Evolutionary conservation across 1,140 invertebrate genomes (phyloP).

Genomic region (Belonocnema kinseyi): DNA sequence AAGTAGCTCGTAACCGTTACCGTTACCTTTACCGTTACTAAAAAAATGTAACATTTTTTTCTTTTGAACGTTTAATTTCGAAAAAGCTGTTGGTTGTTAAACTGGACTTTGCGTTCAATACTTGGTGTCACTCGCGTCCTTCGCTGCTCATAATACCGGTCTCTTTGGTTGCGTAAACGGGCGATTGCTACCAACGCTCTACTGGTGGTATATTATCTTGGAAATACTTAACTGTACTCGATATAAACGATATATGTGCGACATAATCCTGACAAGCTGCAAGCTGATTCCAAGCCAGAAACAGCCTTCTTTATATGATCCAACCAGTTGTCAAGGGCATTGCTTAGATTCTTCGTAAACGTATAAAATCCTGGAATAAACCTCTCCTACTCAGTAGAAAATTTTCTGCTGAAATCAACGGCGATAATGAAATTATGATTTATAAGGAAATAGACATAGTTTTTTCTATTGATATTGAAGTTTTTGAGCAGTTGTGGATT

Average conservation of each 20-base stretch:
- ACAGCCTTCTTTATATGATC: neutral
- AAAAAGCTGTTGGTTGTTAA: slow-evolving; percentile 20
- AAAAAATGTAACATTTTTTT: too few species aligned
- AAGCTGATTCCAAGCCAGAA: neutral
- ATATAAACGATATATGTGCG: slow-evolving; percentile 52
- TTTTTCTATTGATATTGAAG: too few species aligned
- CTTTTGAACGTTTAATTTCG: neutral
- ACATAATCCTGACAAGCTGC: neutral
- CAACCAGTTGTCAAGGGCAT: neutral
- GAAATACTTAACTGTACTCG: slow-evolving; percentile 47
- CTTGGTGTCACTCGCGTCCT: slow-evolving; percentile 67
- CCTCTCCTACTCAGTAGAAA: too few species aligned
- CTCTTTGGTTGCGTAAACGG: slow-evolving; percentile 69
- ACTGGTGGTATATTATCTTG: slow-evolving; percentile 50
- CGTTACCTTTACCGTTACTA: too few species aligned
- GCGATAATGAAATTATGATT: too few species aligned
- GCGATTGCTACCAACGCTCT: slow-evolving; percentile 63
- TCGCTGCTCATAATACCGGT: slow-evolving; percentile 69
- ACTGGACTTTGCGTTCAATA: slow-evolving; percentile 62
- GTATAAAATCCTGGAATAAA: too few species aligned
- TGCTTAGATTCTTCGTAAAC: neutral
- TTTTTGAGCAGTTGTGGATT: too few species aligned
- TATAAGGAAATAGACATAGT: too few species aligned
- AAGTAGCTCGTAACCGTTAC: too few species aligned
- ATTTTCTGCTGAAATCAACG: too few species aligned